These are phyloP conservation scores for Abrostola tripartita DNA, from an alignment of 2,888 invertebrate species.

Conservation along the genomic window DNA sequence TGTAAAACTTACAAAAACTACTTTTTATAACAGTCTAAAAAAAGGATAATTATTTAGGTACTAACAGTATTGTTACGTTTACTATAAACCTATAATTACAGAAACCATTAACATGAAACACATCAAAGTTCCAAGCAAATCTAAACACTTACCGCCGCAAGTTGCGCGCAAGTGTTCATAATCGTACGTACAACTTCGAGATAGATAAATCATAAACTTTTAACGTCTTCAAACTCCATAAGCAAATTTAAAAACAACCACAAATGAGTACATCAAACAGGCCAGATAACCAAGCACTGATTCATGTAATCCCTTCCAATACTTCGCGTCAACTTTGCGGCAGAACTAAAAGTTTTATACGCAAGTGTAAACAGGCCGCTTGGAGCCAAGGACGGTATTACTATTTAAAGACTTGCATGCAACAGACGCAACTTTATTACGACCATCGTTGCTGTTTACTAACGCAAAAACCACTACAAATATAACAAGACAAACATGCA, in stretches of 20 bases:
- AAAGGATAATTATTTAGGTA: no score
- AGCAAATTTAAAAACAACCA: neutral
- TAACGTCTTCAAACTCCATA: neutral
- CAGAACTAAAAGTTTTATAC: conserved; percentile 29
- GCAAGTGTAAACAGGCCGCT: neutral
- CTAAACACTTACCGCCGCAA: no score
- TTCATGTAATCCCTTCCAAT: conserved; percentile 20
- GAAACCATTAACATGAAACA: no score
- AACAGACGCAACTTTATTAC: neutral
- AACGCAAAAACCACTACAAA: conserved; percentile 34
- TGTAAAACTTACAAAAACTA: no score
- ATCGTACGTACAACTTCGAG: no score
- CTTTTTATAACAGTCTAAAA: no score
- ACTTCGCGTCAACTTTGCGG: conserved; percentile 27
- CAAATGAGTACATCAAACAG: neutral
- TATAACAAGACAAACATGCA: conserved; percentile 17
- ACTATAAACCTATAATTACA: no score
- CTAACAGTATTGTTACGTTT: no score
- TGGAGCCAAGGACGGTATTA: neutral
- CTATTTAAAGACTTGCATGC: neutral
- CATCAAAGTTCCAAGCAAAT: no score
- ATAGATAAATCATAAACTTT: no score
- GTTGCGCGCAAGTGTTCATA: no score
- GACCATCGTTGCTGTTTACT: conserved; percentile 6
- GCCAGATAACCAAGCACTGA: conserved; percentile 12